Conservation (phyloP, 1,140 invertebrate species). For the Drosophila tsacasi region DNA sequence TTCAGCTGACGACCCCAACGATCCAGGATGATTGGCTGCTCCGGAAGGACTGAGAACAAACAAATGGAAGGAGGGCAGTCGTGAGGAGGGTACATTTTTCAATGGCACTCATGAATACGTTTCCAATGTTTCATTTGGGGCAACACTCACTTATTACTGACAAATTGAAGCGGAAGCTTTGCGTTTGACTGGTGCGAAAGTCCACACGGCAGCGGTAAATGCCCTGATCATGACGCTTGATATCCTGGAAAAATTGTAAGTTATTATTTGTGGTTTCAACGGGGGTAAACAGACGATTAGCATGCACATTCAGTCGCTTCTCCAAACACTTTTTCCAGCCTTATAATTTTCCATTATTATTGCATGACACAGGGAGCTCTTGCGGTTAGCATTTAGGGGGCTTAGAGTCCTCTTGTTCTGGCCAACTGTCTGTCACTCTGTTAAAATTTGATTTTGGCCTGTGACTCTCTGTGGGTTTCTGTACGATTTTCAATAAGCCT, state of each 20-base stretch:
- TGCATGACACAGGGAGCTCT: slow-evolving; percentile 61
- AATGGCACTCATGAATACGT: slow-evolving; percentile 24
- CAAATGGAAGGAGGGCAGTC: slow-evolving; percentile 24
- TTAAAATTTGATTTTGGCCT: background rate
- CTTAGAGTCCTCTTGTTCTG: slow-evolving; percentile 8
- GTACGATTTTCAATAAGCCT: background rate
- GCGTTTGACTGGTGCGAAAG: slow-evolving; percentile 94
- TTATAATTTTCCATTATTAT: slow-evolving; percentile 79
- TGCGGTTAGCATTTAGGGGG: slow-evolving; percentile 23
- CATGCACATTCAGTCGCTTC: slow-evolving; percentile 34
- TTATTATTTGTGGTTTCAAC: slow-evolving; percentile 57
- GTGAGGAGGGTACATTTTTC: slow-evolving; percentile 19
- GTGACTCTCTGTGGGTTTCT: background rate
- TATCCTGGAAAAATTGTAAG: slow-evolving; percentile 87
- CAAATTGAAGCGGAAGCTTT: slow-evolving; percentile 94
- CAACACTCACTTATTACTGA: slow-evolving; percentile 93
- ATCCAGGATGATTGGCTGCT: slow-evolving; percentile 93
- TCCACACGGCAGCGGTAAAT: slow-evolving; percentile 95
- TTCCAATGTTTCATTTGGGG: slow-evolving; percentile 33
- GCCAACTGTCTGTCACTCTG: background rate
- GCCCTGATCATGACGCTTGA: slow-evolving; percentile 93
- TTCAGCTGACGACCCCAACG: slow-evolving; percentile 90
- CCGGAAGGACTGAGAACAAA: slow-evolving; percentile 90
- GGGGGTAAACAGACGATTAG: slow-evolving; percentile 65
- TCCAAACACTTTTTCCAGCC: slow-evolving; percentile 11